phyloP scores from a whole-genome alignment of 1,140 invertebrate genomes.

The Ladona fulva region DNA sequence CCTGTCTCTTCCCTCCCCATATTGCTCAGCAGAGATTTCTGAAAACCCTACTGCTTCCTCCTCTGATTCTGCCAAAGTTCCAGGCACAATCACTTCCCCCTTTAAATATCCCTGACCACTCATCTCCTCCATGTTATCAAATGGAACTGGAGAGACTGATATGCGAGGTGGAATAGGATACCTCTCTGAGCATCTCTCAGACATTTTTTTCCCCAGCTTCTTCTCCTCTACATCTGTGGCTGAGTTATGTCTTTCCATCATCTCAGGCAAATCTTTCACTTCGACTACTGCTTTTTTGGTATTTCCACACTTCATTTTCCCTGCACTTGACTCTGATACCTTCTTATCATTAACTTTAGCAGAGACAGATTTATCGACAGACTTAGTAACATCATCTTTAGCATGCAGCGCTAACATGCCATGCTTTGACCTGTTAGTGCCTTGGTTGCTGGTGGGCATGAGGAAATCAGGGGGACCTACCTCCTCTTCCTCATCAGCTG shows the following conservation, averaged over 20 bases:
- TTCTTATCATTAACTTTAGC: not conserved
- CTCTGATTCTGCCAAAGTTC: not conserved
- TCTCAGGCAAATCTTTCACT: not conserved
- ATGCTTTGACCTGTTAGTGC: not conserved
- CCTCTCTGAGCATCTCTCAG: not conserved
- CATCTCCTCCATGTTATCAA: not conserved
- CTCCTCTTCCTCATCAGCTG: not conserved
- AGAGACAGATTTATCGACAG: not conserved
- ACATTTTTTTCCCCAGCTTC: not conserved
- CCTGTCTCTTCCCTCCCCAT: slow-evolving; percentile 30
- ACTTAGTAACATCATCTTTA: not conserved
- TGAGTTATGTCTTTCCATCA: too few relatives aligned
- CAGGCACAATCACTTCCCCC: not conserved
- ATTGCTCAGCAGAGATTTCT: not conserved
- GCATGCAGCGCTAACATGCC: not conserved
- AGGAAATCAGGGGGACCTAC: not conserved
- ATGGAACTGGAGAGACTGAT: not conserved
- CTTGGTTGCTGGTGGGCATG: not conserved
- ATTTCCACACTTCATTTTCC: not conserved
- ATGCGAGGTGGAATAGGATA: not conserved
- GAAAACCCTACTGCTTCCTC: not conserved
- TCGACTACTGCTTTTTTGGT: not conserved
- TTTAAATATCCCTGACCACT: too few relatives aligned
- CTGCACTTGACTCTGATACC: not conserved
- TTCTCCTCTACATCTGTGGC: not conserved